Conservation (phyloP, 2,888 invertebrate genomes). For the Lepeophtheirus nordmannii region DNA sequence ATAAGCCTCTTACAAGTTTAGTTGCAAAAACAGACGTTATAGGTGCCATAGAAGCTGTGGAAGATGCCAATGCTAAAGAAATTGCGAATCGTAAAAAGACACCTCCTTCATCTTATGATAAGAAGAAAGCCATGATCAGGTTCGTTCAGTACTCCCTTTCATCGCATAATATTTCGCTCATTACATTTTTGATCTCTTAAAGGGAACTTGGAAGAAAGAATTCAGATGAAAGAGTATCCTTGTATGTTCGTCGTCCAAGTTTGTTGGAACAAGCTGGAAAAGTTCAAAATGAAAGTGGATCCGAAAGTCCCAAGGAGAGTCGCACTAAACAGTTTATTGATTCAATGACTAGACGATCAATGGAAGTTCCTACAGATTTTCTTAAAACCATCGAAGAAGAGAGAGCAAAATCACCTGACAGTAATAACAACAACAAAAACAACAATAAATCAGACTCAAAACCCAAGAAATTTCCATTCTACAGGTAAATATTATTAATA, state of each 20-base stretch:
- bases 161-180: not conserved
- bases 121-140: slow-evolving; percentile 19
- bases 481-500: not conserved
- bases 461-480: slow-evolving; percentile 21
- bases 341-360: slow-evolving; percentile 17
- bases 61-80: slow-evolving; percentile 40
- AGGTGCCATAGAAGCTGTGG: slow-evolving; percentile 66
- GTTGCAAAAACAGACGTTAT: slow-evolving; percentile 57
- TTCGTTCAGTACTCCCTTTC: not conserved
- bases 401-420: slow-evolving; percentile 33
- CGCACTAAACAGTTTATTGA: slow-evolving; percentile 13
- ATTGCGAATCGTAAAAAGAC: slow-evolving; percentile 18
- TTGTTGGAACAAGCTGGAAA: not conserved
- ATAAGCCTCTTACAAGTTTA: slow-evolving; percentile 34
- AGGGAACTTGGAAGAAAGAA: slow-evolving; percentile 24
- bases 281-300: too few species aligned
- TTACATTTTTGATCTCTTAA: not conserved
- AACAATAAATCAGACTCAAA: not conserved
- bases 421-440: slow-evolving; percentile 6
- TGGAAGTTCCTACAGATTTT: slow-evolving; percentile 27
- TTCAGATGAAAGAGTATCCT: slow-evolving; percentile 25
- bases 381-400: slow-evolving; percentile 32
- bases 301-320: not conserved
- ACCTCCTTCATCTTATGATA: slow-evolving; percentile 16
- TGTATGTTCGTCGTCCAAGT: slow-evolving; percentile 24